Percentiles rank a stretch among this genome's conserved stretches.
Conservation (phyloP, 2,113 vertebrate genomes). For the Labrus mixtus region DNA sequence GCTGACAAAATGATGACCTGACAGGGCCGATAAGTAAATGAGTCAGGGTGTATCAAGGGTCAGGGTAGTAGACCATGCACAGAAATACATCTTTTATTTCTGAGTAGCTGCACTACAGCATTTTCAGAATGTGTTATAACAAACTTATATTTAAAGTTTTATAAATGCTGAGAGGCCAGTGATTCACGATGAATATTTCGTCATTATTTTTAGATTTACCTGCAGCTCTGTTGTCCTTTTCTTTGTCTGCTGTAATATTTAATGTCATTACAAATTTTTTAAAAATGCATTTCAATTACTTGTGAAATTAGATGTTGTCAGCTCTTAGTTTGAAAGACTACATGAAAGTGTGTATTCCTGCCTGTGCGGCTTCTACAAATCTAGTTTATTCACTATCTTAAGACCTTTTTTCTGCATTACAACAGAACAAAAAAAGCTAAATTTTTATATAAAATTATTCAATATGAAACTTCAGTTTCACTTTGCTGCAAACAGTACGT, state of each 20-base stretch:
- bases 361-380: too few species aligned
- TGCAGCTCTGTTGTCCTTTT: not conserved
- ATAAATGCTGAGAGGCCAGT: slow-evolving; percentile 2
- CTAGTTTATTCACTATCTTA: too few species aligned
- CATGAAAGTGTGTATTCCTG: too few species aligned
- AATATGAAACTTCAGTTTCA: too few species aligned
- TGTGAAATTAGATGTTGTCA: too few species aligned
- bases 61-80: slow-evolving; percentile 29
- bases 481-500: too few species aligned
- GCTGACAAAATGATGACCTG: slow-evolving; percentile 33
- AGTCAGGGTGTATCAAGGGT: slow-evolving; percentile 42
- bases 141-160: slow-evolving; percentile 24
- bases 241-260: not conserved
- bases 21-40: slow-evolving; percentile 33
- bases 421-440: too few species aligned
- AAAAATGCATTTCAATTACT: too few species aligned
- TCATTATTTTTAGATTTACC: slow-evolving; percentile 14
- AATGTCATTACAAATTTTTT: too few species aligned
- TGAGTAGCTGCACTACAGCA: slow-evolving; percentile 8
- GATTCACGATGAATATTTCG: not conserved
- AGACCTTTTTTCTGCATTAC: too few species aligned
- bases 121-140: slow-evolving; percentile 30
- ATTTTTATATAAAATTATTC: too few species aligned
- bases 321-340: too few species aligned
- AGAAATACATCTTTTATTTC: slow-evolving; percentile 39